A percentile compares a stretch with the other conserved stretches of the same genome.
These are phyloP conservation scores for Agonopterix heracliana DNA, from an alignment of 2,888 invertebrate genomes.

Conservation along the genomic window DNA sequence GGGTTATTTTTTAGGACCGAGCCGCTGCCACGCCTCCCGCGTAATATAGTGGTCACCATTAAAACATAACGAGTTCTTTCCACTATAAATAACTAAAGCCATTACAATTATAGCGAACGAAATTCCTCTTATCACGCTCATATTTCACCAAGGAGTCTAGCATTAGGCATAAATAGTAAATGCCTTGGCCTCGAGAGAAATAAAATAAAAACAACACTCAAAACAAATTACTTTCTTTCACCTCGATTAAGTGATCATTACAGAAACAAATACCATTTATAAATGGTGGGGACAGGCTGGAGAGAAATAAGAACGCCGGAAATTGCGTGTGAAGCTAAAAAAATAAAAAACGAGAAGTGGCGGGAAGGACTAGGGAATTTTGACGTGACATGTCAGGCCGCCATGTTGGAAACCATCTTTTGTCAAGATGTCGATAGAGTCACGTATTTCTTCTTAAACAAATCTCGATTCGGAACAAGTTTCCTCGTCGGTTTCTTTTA, in stretches of 20 bases:
- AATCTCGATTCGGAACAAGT: constrained; percentile 39
- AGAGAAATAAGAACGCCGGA: constrained; percentile 44
- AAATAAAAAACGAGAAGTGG: constrained; percentile 26
- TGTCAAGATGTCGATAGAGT: constrained; percentile 48
- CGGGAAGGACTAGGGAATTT: constrained; percentile 38
- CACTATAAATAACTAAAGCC: constrained; percentile 60
- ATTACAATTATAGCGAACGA: constrained; percentile 67
- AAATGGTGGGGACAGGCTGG: constrained; percentile 36
- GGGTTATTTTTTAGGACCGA: constrained; percentile 40
- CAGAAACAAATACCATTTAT: constrained; percentile 54
- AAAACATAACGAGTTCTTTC: constrained; percentile 60
- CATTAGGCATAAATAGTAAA: constrained; percentile 52
- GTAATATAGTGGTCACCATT: constrained; percentile 72
- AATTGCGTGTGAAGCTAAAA: constrained; percentile 58
- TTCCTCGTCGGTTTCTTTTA: constrained; percentile 22
- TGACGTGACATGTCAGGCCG: constrained; percentile 51
- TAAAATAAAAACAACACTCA: constrained; percentile 26
- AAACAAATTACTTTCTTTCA: constrained; percentile 53
- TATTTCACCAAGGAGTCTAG: constrained; percentile 61
- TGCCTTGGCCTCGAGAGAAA: constrained; percentile 30
- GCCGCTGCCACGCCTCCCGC: constrained; percentile 44
- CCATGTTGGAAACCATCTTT: constrained; percentile 48
- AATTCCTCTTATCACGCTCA: constrained; percentile 67
- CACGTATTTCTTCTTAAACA: constrained; percentile 58
- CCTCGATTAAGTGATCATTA: constrained; percentile 66